Percentiles rank a stretch among this genome's conserved stretches.
Conservation (phyloP, 2,888 invertebrate species). For the Galerucella nymphaeae region DNA sequence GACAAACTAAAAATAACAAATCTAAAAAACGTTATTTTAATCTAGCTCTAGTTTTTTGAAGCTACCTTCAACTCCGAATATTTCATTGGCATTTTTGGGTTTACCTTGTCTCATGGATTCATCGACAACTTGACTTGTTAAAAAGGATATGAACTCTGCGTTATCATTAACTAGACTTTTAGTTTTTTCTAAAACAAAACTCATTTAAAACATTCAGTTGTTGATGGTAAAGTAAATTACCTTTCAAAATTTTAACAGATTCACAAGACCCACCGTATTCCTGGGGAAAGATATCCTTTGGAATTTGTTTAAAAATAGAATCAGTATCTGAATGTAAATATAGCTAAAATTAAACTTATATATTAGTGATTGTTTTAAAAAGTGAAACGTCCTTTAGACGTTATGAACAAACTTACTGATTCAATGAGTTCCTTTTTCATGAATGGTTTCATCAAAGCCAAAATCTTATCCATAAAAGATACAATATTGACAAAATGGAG, state of each 20-base stretch:
- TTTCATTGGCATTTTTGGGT: constrained; percentile 71
- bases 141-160: constrained; percentile 63
- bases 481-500: constrained; percentile 66
- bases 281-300: constrained; percentile 70
- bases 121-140: constrained; percentile 69
- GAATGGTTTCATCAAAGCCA: constrained; percentile 67
- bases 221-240: constrained; percentile 33
- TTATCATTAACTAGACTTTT: constrained; percentile 55
- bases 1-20: neutral
- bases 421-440: constrained; percentile 66
- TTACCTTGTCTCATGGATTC: constrained; percentile 73
- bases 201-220: constrained; percentile 14
- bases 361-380: neutral
- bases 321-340: constrained; percentile 53
- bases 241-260: constrained; percentile 46
- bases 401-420: constrained; percentile 43
- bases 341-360: constrained; percentile 51
- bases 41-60: constrained; percentile 81
- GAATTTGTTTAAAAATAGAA: constrained; percentile 62
- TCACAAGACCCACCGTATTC: constrained; percentile 70
- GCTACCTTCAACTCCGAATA: constrained; percentile 76
- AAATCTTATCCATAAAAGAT: constrained; percentile 65
- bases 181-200: constrained; percentile 48
- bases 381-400: neutral
- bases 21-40: constrained; percentile 56